phyloP scores from a whole-genome alignment of 2,113 vertebrate genomes.

The Coregonus clupeaformis region DNA sequence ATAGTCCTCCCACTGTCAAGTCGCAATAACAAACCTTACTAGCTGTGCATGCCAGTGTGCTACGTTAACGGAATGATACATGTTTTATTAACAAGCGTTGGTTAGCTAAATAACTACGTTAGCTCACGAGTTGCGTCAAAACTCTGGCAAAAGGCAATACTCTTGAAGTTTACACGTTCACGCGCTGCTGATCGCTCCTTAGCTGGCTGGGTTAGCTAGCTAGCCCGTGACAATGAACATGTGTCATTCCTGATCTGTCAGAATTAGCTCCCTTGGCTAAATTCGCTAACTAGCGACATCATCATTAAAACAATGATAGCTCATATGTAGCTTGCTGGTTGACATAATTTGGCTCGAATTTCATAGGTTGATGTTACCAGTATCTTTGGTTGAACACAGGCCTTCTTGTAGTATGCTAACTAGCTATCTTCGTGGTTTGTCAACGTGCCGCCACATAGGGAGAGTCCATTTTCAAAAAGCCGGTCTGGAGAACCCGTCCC shows the following conservation, averaged over 20 bases:
- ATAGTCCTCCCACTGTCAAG: neutral
- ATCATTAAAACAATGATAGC: conserved; percentile 59
- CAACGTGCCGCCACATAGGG: conserved; percentile 78
- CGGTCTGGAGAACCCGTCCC: conserved; percentile 74
- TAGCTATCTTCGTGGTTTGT: conserved; percentile 60
- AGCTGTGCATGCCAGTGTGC: neutral
- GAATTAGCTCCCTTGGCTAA: conserved; percentile 44
- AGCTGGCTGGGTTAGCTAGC: conserved; percentile 12
- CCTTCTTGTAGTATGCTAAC: conserved; percentile 32
- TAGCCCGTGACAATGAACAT: conserved; percentile 68
- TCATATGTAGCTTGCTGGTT: neutral
- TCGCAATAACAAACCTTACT: conserved; percentile 56
- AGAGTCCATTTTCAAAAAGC: conserved; percentile 84
- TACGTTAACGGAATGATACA: neutral
- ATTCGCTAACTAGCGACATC: conserved; percentile 48
- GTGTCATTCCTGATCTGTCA: conserved; percentile 70
- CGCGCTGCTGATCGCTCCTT: neutral
- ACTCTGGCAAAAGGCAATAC: neutral
- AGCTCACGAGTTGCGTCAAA: too few relatives aligned
- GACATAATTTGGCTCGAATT: neutral
- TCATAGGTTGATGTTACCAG: conserved; percentile 4
- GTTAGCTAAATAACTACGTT: neutral
- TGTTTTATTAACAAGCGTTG: too few relatives aligned
- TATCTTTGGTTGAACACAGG: conserved; percentile 22
- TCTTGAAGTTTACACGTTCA: neutral